Base-by-base conservation (phyloP, 2,888 invertebrate species). In the Nemotelus nigrinus region DNA sequence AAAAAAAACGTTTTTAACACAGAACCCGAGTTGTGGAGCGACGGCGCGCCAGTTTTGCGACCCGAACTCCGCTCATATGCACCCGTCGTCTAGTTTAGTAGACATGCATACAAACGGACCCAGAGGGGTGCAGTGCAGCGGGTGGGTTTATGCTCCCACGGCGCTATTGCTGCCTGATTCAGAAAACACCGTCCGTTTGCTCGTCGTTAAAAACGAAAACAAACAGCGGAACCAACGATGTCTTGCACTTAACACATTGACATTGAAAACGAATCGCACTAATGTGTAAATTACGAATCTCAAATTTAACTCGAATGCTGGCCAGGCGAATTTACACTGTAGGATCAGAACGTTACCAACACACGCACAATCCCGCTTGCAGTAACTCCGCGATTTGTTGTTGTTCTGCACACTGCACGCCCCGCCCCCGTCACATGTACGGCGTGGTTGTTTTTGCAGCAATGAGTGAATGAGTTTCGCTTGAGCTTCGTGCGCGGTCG, bases 191-290 rank as follows among this genome's bases (percentile, higher is more conserved):
- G 71, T 6, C 45, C 7, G 63, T 39, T 65, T n/a, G 10, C 45
- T 3, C 44, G 60, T 50, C 48, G 74, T 48, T 60, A 41, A 74
- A 74, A 74, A 43, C 55, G 50, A 60, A 74, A 74, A 74, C 25
- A 25, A 25, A 25, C 60, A 55, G 47, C 53, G 25, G 25, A 25
- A 25, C 25, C 25, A 25, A 60, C 55, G 57, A 74, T 6, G 25
- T 44, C 39, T 25, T 39, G 39, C 60, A 60, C 74, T 74, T 60
- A 74, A 74, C 74, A 74, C 74, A 74, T 57, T 74, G 74, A 25
- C 74, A 74, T 74, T 74, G 74, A 74, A 74, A 60, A 74, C 43
- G 7, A 50, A 41, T 25, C 70, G 70, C 53, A 41, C 53, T 39
- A 39, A 68, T 44, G 53, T 8, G 67, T 53, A 41, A 70, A 67